Evolutionary conservation across 1,140 invertebrate genomes (phyloP), one percentile per base, ranked within the genome.

Genomic region (Conus ventricosus): DNA sequence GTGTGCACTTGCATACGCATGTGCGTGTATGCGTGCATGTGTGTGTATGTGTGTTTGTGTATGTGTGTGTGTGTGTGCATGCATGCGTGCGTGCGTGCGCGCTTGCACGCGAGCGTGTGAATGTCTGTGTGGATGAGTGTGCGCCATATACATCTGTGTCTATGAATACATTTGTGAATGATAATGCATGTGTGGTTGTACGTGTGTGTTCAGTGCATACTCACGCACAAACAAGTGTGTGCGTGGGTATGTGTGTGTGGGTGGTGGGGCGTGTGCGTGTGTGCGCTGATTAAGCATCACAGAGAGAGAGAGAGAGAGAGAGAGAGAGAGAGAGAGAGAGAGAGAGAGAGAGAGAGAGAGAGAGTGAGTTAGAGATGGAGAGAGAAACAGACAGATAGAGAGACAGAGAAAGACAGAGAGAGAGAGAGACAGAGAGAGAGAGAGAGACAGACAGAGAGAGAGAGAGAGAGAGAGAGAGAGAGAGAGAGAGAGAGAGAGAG

Each of bases 21-120:
- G 80, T 81, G 80, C 25, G 80, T 81, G 80, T 53, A 27, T 53
- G 80, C 51, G 80, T 53, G 80, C 53, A 27, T 81, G 71, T 75
- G 71, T 75, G 71, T 75, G 71, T 6, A 23, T 75, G 75, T 78
- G 13, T 15, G 75, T n/a, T 1, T 78, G 75, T n/a, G n/a, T 78
- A 5, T n/a, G 75, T 78, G 75, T 78, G 75, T 78, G 75, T 78
- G 75, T 78, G 75, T 78, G 75, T 78, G 78, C 53, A 2, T 51
- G 78, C 51, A 11, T 81, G 25, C 51, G 2, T 81, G 80, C 23
- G 80, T 81, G 80, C 25, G 10, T 53, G 80, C 6, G 80, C 23
- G 5, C 51, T 5, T 53, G 80, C 51, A 23, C 5, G 2, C 51
- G 10, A n/a, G n/a, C 25, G 10, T 81, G 80, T 81, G 80, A 2